A percentile compares a stretch with the other conserved stretches of the same genome.
Evolutionary conservation across 2,888 invertebrate species (phyloP).

Genomic region (Lepidochitona cinerea): DNA sequence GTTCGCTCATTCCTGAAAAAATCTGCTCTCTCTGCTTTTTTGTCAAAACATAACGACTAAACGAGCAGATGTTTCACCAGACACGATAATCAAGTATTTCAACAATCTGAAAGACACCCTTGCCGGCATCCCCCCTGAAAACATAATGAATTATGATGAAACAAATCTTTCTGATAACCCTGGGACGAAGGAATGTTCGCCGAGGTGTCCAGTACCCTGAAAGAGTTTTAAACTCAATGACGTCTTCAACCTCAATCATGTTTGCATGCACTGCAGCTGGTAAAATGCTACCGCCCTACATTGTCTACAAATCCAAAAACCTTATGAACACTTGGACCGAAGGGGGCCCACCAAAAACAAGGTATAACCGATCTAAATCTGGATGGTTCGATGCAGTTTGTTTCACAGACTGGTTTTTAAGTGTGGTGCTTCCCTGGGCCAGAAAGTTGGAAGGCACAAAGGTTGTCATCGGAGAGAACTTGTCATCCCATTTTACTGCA

Average conservation of each 20-base stretch:
- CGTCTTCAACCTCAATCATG: slow-evolving; percentile 64
- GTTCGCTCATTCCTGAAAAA: slow-evolving; percentile 1
- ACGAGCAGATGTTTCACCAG: not conserved
- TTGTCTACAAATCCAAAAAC: slow-evolving; percentile 69
- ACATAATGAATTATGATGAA: slow-evolving; percentile 65
- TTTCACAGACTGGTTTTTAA: slow-evolving; percentile 63
- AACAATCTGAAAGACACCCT: not conserved
- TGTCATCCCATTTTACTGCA: slow-evolving; percentile 28
- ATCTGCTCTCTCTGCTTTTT: not conserved
- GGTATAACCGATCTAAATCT: slow-evolving; percentile 66
- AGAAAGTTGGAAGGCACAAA: slow-evolving; percentile 53
- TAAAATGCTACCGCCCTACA: slow-evolving; percentile 65
- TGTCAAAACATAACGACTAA: not conserved
- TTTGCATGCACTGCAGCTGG: slow-evolving; percentile 67
- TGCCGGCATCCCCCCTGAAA: slow-evolving; percentile 27
- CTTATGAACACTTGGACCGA: slow-evolving; percentile 69
- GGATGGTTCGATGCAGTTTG: slow-evolving; percentile 59
- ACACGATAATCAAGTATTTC: not conserved
- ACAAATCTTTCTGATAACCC: slow-evolving; percentile 66
- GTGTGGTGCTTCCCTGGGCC: slow-evolving; percentile 46
- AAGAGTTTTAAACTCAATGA: slow-evolving; percentile 60
- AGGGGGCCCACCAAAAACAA: slow-evolving; percentile 62
- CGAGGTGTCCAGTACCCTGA: slow-evolving; percentile 53
- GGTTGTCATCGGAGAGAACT: slow-evolving; percentile 68
- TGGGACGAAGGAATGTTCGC: slow-evolving; percentile 36